phyloP scores from a whole-genome alignment of 2,113 vertebrate genomes.

The Phocoena sinus region DNA sequence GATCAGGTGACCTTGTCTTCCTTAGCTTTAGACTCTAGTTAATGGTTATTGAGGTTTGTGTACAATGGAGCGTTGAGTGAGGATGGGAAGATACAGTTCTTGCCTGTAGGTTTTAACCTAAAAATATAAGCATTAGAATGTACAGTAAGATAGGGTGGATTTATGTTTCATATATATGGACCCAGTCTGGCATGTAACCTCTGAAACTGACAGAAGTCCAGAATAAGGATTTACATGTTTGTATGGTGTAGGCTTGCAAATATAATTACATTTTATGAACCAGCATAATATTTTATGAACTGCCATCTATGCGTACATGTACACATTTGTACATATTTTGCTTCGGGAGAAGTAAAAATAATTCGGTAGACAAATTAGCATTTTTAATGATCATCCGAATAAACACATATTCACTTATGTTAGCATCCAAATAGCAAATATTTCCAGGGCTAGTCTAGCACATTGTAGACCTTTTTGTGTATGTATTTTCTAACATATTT shows the following conservation, averaged over 20 bases:
- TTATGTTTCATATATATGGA: not conserved
- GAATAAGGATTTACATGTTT: not conserved
- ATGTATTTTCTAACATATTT: not conserved
- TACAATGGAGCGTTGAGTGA: not conserved
- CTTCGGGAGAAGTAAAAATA: not conserved
- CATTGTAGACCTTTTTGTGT: not conserved
- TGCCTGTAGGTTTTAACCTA: not conserved
- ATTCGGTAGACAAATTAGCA: not conserved
- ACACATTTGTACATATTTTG: not conserved
- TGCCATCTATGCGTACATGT: not conserved
- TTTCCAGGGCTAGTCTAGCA: not conserved
- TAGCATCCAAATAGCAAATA: not conserved
- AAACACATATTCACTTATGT: not conserved
- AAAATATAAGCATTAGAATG: not conserved
- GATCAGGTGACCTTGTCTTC: not conserved
- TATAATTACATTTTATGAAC: not conserved
- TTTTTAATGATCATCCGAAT: not conserved
- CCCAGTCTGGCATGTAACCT: not conserved
- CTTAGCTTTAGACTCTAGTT: not conserved
- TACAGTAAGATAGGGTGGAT: not conserved
- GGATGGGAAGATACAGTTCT: not conserved
- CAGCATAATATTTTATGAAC: not conserved
- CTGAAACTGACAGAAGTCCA: not conserved
- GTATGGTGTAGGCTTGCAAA: not conserved
- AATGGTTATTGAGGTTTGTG: not conserved